These are phyloP conservation scores for Heterohyrax brucei DNA, from an alignment of 2,797 vertebrate genomes.

Conservation along the genomic window DNA sequence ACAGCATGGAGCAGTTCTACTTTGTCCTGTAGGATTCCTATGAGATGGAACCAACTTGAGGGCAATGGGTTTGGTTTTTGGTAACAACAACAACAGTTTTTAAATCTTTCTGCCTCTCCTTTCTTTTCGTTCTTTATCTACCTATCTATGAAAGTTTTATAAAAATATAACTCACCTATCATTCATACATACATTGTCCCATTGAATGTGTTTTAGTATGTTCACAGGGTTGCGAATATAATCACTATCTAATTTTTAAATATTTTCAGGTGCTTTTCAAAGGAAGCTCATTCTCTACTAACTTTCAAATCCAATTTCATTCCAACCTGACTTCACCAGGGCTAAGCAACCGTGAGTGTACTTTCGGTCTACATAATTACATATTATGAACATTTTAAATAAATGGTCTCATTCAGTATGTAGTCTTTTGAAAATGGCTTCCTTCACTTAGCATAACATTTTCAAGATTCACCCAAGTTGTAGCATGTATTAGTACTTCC, in stretches of 20 bases:
- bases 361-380: background rate
- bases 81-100: too few relatives aligned
- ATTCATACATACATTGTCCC: background rate
- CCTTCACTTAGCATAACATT: background rate
- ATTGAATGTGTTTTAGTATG: background rate
- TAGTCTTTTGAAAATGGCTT: background rate
- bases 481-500: background rate
- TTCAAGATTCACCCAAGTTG: background rate
- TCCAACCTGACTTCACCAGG: background rate
- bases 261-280: background rate
- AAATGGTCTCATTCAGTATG: background rate
- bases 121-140: background rate
- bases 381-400: background rate
- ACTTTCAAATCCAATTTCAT: background rate
- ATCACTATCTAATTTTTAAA: background rate
- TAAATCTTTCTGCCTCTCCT: background rate
- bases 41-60: too few relatives aligned
- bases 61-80: too few relatives aligned
- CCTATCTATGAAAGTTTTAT: background rate
- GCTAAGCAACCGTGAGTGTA: background rate
- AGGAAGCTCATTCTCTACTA: background rate
- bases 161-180: background rate
- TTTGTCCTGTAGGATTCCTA: too few relatives aligned
- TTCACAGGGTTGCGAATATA: background rate
- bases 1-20: too few relatives aligned